A percentile compares a stretch with the other conserved stretches of the same genome.
Evolutionary conservation across 1,140 invertebrate genomes (phyloP).

Genomic region (Alviniconcha marisindica): DNA sequence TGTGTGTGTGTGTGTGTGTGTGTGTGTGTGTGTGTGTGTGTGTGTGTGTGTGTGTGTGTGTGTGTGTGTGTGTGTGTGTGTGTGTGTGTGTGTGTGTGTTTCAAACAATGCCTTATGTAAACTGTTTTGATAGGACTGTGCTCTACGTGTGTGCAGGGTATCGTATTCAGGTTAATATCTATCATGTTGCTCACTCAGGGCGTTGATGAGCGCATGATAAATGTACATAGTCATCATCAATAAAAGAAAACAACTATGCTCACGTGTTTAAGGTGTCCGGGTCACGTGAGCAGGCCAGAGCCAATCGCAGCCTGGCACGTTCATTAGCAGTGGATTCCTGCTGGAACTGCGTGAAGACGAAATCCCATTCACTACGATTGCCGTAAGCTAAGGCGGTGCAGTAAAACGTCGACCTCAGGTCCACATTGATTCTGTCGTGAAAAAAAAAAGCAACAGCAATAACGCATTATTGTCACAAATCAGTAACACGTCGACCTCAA

Average conservation of each 20-base stretch:
- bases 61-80: slow-evolving; percentile 33
- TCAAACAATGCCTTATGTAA: background rate
- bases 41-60: slow-evolving; percentile 25
- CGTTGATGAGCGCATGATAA: no score
- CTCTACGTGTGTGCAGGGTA: no score
- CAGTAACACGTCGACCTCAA: slow-evolving; percentile 80
- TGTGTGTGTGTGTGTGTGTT: slow-evolving; percentile 8
- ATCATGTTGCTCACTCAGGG: no score
- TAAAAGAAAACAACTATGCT: no score
- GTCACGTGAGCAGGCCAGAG: slow-evolving; percentile 47
- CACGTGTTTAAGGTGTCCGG: slow-evolving; percentile 9
- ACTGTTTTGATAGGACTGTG: no score
- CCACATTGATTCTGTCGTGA: slow-evolving; percentile 79
- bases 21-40: slow-evolving; percentile 21
- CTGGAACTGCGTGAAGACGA: slow-evolving; percentile 80
- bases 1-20: slow-evolving; percentile 22
- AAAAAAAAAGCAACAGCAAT: no score
- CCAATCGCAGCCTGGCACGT: slow-evolving; percentile 38
- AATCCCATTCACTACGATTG: slow-evolving; percentile 83
- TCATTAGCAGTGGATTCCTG: slow-evolving; percentile 47
- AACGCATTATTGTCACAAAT: no score
- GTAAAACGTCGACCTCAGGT: slow-evolving; percentile 86
- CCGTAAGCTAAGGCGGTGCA: slow-evolving; percentile 84
- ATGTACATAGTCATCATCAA: no score
- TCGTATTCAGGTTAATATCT: no score